phyloP scores from a whole-genome alignment of 2,113 vertebrate species.

The Psammodynastes pulverulentus region DNA sequence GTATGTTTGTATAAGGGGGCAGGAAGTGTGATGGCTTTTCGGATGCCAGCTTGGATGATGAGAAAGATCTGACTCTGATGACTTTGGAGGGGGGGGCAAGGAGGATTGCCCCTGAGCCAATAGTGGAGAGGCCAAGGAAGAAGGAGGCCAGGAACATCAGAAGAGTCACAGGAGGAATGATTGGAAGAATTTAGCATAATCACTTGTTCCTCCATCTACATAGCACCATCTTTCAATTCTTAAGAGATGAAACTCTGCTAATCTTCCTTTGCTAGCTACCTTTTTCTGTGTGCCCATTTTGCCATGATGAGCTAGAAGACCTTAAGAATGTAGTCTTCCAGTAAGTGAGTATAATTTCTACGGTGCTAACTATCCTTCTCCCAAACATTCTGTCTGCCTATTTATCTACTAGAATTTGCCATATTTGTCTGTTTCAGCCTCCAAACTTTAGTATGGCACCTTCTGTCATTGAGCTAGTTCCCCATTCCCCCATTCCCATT shows the following conservation, averaged over 20 bases:
- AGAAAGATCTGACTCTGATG: not conserved
- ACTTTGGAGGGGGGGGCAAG: not conserved
- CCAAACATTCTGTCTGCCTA: not conserved
- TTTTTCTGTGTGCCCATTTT: not conserved
- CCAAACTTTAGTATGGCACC: not conserved
- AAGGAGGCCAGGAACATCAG: too few species aligned
- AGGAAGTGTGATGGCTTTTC: not conserved
- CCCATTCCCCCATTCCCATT: not conserved
- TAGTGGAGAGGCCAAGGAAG: not conserved
- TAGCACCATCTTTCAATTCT: not conserved
- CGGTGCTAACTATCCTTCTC: not conserved
- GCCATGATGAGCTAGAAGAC: not conserved
- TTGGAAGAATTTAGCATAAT: not conserved
- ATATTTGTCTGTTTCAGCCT: not conserved
- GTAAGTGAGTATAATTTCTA: not conserved
- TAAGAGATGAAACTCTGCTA: not conserved
- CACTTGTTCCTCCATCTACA: not conserved
- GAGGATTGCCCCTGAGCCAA: not conserved
- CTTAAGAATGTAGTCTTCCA: not conserved
- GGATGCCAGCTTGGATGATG: not conserved
- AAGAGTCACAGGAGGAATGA: too few species aligned
- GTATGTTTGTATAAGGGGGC: not conserved
- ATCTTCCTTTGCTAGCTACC: not conserved
- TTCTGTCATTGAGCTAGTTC: not conserved
- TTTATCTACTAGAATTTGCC: not conserved